Percentiles rank a stretch among this genome's conserved stretches.
Conservation (phyloP, 1,140 invertebrate genomes). For the Hyphantria cunea region DNA sequence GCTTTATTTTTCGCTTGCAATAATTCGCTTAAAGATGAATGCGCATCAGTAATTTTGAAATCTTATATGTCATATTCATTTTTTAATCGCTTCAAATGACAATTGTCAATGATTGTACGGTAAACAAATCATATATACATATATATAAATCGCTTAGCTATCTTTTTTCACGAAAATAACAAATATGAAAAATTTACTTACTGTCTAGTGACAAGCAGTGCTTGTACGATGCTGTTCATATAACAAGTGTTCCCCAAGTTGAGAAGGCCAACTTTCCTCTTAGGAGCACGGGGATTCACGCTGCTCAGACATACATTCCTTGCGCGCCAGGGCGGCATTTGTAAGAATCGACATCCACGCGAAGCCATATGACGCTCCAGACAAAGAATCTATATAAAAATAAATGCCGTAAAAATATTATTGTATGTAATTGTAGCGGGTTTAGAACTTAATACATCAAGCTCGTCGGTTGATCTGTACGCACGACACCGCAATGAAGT, state of each 20-base stretch:
- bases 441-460: not conserved
- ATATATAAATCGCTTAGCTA: no score
- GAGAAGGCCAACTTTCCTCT: conserved; percentile 86
- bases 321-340: conserved; percentile 46
- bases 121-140: no score
- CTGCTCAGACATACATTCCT: conserved; percentile 36
- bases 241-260: conserved; percentile 95
- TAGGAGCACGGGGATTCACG: conserved; percentile 25
- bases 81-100: no score
- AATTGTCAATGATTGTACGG: no score
- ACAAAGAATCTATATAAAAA: conserved; percentile 47
- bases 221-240: conserved; percentile 93
- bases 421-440: not conserved
- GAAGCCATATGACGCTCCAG: conserved; percentile 66
- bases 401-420: not conserved
- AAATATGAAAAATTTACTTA: conserved; percentile 79
- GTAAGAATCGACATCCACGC: conserved; percentile 42
- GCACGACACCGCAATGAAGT: not conserved
- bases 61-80: no score
- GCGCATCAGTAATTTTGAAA: no score
- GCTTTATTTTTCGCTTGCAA: no score
- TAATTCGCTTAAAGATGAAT: no score
- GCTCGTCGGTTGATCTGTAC: not conserved
- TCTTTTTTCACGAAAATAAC: no score
- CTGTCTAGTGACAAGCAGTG: conserved; percentile 90